Percentiles rank a stretch among this genome's conserved stretches.
These are phyloP conservation scores for Grantiella picta DNA, from an alignment of 2,113 vertebrate species.

Conservation along the genomic window DNA sequence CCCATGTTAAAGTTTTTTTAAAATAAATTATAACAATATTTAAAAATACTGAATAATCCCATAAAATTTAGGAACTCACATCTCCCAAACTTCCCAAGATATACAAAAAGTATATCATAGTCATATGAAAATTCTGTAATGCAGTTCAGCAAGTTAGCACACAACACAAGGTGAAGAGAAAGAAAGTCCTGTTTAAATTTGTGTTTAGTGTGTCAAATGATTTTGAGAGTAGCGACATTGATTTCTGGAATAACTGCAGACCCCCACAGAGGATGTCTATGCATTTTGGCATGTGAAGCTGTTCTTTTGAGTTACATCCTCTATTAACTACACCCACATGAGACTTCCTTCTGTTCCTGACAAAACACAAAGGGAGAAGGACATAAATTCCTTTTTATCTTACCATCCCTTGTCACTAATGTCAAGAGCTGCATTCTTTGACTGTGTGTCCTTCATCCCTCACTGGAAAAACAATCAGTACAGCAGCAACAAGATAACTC, in stretches of 20 bases:
- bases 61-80: neutral
- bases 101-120: neutral
- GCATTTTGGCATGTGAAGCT: neutral
- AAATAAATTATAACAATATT: neutral
- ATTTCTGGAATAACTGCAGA: neutral
- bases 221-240: neutral
- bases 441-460: neutral
- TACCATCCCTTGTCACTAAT: neutral
- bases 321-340: neutral
- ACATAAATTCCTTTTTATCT: neutral
- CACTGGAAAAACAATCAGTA: neutral
- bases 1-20: neutral
- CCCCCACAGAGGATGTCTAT: neutral
- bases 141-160: neutral
- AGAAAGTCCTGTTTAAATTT: neutral
- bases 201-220: accelerated
- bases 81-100: neutral
- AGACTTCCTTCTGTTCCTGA: neutral
- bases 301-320: neutral
- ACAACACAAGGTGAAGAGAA: neutral
- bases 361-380: neutral
- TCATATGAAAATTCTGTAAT: neutral
- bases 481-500: neutral
- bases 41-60: neutral
- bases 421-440: neutral